Evolutionary conservation across 2,113 vertebrate species (phyloP).

Genomic region (Galemys pyrenaicus): DNA sequence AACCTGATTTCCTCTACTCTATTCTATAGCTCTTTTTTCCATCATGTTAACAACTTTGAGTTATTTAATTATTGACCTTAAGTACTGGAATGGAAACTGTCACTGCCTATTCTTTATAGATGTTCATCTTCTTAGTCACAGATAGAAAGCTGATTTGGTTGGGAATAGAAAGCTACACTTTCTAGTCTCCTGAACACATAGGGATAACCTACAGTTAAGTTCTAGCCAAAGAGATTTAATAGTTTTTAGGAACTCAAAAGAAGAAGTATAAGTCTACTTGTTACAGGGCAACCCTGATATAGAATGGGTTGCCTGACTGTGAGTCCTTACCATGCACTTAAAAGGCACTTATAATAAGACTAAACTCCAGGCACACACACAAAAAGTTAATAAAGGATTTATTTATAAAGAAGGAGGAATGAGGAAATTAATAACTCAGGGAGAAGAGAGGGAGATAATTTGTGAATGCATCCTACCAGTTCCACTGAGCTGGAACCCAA

Average conservation of each 20-base stretch:
- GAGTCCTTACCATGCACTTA: no score
- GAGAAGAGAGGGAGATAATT: no score
- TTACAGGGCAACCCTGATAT: no score
- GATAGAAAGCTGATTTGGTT: background rate
- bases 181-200: background rate
- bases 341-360: no score
- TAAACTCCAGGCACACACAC: no score
- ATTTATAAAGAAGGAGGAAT: no score
- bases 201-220: background rate
- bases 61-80: background rate
- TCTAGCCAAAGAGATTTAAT: background rate
- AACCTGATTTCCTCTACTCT: background rate
- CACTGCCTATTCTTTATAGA: background rate
- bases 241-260: background rate
- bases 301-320: no score
- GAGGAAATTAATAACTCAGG: no score
- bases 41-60: background rate
- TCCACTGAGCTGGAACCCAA: no score
- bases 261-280: background rate
- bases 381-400: no score
- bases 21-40: background rate
- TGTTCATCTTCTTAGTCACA: background rate
- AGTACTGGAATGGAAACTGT: background rate
- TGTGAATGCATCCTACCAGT: no score
- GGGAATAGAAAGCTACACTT: background rate